Conservation (phyloP, 2,113 vertebrate genomes). For the Varanus salvator region DNA sequence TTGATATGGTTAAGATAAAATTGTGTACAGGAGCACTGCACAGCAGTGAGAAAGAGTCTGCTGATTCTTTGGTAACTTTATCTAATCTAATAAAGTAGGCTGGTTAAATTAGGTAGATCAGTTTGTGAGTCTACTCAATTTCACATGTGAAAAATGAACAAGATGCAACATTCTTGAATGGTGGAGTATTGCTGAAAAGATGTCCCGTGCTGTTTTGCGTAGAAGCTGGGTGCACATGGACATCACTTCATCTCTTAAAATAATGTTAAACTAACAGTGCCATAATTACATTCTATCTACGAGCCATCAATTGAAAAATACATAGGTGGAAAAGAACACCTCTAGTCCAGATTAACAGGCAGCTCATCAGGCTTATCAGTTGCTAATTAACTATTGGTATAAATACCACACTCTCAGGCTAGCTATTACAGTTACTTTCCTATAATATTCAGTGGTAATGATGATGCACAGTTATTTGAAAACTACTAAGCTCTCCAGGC, state of each 20-base stretch:
- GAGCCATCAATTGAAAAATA: neutral
- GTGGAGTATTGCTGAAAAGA: neutral
- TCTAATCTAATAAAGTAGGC: neutral
- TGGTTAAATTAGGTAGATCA: neutral
- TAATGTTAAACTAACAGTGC: neutral
- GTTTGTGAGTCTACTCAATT: neutral
- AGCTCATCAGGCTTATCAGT: neutral
- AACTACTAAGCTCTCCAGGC: neutral
- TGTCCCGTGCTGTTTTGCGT: neutral
- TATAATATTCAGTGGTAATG: neutral
- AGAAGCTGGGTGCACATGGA: neutral
- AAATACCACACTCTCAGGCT: neutral
- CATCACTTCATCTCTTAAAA: neutral
- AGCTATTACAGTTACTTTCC: neutral
- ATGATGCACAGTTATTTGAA: neutral
- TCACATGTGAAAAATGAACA: neutral
- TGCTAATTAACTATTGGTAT: neutral
- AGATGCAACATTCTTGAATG: neutral
- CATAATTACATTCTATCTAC: neutral
- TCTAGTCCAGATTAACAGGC: neutral
- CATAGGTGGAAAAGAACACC: neutral
- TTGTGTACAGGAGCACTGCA: slow-evolving; percentile 57
- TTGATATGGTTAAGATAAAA: slow-evolving; percentile 44
- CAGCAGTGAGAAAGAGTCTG: slow-evolving; percentile 46
- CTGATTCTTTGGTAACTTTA: slow-evolving; percentile 34